Base-by-base conservation (phyloP, 2,797 vertebrate genomes). In the Myotis pilosus region DNA sequence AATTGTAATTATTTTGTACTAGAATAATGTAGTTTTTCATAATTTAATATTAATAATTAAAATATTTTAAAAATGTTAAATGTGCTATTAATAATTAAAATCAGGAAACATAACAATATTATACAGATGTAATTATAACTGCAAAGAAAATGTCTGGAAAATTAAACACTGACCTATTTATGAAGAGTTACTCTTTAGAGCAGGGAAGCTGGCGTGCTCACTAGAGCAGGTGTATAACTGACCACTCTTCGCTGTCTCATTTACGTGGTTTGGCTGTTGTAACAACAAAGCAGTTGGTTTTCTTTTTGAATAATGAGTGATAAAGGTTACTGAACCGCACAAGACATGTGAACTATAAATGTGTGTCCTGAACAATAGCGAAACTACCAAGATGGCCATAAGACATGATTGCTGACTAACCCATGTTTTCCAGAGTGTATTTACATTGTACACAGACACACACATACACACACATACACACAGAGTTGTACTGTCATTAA, bases 221-320 rank as follows among this genome's bases (percentile, higher is more conserved):
- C 2, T 76, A 12, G 17, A 79, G 28, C 20, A 79, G 20, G 80
- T 72, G 66, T 76, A 51, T 53, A 83, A 87, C 28, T 79, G 23
- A 36, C 41, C 55, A 44, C 2, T 66, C 5, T 86, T 85, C 11
- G 20, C 71, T 49, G 3, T 51, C 86, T 89, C 49, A 71, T 66
- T 80, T 38, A 68, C 85, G 20, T 79, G 20, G 1, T 51, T 79
- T 83, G n/a, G 25, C 9, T 60, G 33, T 60, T 93, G 64, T 38
- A 82, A 30, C 28, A 12, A 66, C 33, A 66, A 62, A 69, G 47
- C 30, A 68, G 17, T 41, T 64, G 16, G 4, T 41, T 86, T 71
- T 55, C 86, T 55, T 83, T 87, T 81, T 53, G 87, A 94, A 91
- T 89, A 76, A 60, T 62, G 57, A 93, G 68, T 78, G 13, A 64